Evolutionary conservation across 2,113 vertebrate genomes (phyloP).

Genomic region (Odocoileus hemionus): DNA sequence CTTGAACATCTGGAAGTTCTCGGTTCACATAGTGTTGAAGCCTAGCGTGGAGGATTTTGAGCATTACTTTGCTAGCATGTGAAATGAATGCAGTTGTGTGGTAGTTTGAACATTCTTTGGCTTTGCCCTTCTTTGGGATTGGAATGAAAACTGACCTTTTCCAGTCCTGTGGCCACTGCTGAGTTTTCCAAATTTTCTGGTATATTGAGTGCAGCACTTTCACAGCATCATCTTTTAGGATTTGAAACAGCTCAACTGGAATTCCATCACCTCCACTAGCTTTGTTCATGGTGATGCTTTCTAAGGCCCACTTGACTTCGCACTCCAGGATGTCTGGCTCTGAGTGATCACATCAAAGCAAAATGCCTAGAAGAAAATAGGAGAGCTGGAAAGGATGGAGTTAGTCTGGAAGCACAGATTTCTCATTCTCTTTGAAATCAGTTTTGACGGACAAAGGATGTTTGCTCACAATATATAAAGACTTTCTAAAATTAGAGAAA

Average conservation of each 20-base stretch:
- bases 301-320: background rate
- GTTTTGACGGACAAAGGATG: background rate
- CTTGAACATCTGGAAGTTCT: background rate
- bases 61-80: background rate
- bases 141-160: background rate
- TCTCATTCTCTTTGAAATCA: background rate
- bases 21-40: background rate
- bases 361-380: background rate
- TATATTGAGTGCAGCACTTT: background rate
- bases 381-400: background rate
- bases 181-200: background rate
- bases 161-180: background rate
- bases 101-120: background rate
- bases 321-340: background rate
- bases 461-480: background rate
- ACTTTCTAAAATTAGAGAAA: background rate
- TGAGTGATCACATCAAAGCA: background rate
- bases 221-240: background rate
- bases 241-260: background rate
- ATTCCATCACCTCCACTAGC: background rate
- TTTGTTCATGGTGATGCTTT: background rate
- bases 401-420: background rate
- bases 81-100: background rate
- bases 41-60: background rate
- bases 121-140: background rate